Percentiles rank a stretch among this genome's conserved stretches.
phyloP scores from a whole-genome alignment of 2,113 vertebrate species.

The Alethe castanea region DNA sequence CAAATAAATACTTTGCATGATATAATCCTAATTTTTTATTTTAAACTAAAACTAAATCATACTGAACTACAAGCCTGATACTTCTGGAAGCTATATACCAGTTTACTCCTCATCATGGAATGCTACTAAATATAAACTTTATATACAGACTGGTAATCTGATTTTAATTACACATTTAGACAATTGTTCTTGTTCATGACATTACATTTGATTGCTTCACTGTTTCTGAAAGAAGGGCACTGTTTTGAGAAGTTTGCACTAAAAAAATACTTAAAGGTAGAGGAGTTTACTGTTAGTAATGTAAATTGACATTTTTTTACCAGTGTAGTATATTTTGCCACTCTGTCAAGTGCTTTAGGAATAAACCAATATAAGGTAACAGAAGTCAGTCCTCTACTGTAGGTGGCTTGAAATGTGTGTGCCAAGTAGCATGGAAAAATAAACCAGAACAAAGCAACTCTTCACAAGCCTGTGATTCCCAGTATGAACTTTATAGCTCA shows the following conservation, averaged over 20 bases:
- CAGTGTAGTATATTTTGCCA: not conserved
- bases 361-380: not conserved
- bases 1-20: not conserved
- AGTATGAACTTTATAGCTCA: not conserved
- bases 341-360: not conserved
- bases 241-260: not conserved
- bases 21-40: not conserved
- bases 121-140: not conserved
- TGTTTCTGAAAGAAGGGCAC: not conserved
- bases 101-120: not conserved
- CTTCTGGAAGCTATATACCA: not conserved
- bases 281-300: not conserved
- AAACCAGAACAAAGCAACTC: not conserved
- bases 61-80: not conserved
- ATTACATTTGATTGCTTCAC: not conserved
- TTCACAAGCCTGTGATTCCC: not conserved
- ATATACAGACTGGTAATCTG: not conserved
- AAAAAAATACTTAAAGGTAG: not conserved
- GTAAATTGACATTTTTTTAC: not conserved
- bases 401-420: not conserved
- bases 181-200: not conserved
- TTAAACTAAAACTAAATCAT: not conserved
- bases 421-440: not conserved
- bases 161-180: not conserved
- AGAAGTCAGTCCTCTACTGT: not conserved